Evolutionary conservation across 2,113 vertebrate species (phyloP), one percentile per base, ranked within the genome.

Genomic region (Aleadryas rufinucha): DNA sequence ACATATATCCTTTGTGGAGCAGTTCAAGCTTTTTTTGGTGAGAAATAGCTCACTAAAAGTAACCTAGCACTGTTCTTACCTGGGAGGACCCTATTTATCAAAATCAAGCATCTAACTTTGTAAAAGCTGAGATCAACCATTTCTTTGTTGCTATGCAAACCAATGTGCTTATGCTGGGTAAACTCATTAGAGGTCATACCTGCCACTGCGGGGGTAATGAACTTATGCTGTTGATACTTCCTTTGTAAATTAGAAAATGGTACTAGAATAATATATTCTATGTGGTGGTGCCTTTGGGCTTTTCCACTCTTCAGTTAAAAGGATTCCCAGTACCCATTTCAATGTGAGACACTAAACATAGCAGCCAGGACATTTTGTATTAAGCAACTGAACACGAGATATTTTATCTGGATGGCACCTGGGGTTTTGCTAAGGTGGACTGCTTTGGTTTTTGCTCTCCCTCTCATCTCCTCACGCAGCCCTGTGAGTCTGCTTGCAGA

Each of bases 141-240:
- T 90, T 30, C 50, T 74, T 77, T 49, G 91, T 44, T 88, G 63
- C 96, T 78, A 81, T 0, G 4, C 92, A 97, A 95, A 94, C 83
- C 74, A 68, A 88, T 56, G 90, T 78, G 88, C 75, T 94, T 94
- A n/a, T 39, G 76, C 53, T 76, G 8, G 2, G 39, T 95, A 96
- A 97, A 93, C 63, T 94, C 57, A 94, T 64, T 71, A 94, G 53
- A 86, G 69, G 63, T 96, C 92, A 89, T 61, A 76, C 80, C 66
- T 93, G 68, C 65, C 79, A 41, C 78, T 70, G 74, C 70, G 54
- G 53, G 23, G 57, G 68, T 88, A 96, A 91, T 90, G 65, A 97
- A 88, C 75, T 97, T 93, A 94, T 1, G 52, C 45, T 89, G 69
- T 27, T 86, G 76, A 88, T 93, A 77, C 28, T 72, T 91, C 76